These are phyloP conservation scores for Ricordea florida DNA, from an alignment of 92 coral and sea anemone genomes.

Conservation along the genomic window DNA sequence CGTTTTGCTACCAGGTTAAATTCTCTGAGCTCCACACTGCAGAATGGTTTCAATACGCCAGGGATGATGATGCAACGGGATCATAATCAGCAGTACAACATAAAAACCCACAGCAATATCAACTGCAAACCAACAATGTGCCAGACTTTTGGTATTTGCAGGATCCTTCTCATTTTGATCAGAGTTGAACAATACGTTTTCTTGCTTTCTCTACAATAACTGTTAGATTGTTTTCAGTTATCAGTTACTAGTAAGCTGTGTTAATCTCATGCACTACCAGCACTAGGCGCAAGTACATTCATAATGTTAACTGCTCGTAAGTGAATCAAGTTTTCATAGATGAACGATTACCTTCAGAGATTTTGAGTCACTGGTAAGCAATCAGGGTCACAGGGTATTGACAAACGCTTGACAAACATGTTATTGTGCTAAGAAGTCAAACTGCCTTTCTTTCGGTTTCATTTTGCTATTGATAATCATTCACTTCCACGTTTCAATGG, in stretches of 20 bases:
- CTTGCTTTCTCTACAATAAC: background rate
- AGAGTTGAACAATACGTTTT: constrained; percentile 4
- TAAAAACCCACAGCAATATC: constrained; percentile 39
- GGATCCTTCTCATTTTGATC: constrained; percentile 35
- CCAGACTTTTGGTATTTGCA: constrained; percentile 16
- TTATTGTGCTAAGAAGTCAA: background rate
- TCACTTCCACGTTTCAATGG: constrained; percentile 12
- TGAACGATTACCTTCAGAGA: background rate
- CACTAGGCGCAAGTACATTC: background rate
- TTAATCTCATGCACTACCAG: background rate
- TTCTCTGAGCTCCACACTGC: constrained; percentile 23
- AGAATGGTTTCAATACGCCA: constrained; percentile 35
- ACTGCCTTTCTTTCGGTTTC: constrained; percentile 1
- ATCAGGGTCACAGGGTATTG: background rate
- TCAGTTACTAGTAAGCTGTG: background rate
- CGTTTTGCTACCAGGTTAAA: constrained; percentile 26
- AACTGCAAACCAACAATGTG: constrained; percentile 12
- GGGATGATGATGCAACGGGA: constrained; percentile 13
- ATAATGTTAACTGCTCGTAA: background rate
- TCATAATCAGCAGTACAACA: constrained; percentile 5
- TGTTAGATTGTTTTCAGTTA: background rate
- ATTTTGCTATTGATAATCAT: constrained; percentile 1
- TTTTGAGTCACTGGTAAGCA: background rate
- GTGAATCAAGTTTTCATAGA: background rate
- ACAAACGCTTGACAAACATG: background rate